Evolutionary conservation across 2,888 invertebrate species (phyloP), one percentile per base, ranked within the genome.

Genomic region (Polyommatus iphigenia): DNA sequence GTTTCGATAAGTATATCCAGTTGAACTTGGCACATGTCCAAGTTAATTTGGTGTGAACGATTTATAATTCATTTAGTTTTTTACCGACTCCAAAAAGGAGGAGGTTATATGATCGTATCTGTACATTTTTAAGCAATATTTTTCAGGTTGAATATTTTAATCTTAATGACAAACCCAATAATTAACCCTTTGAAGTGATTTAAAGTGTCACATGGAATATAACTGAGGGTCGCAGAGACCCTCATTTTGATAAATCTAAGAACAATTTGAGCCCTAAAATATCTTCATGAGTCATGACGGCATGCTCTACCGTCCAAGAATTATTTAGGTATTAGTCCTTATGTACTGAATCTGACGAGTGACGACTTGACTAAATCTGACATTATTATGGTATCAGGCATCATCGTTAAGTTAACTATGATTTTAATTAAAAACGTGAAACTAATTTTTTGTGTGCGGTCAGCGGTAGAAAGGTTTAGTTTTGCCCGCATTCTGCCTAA

Each of bases 401-500:
- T n/a, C 54, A 6, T 6, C 18, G 18, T 54, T n/a, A n/a, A 41
- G 41, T 41, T 13, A 54, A 54, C 54, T 18, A 54, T 18, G 54
- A 54, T 54, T 54, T 54, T 54, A 5, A 15, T 5, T 18, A 59
- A n/a, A 20, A 8, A 59, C 24, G 15, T 4, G 41, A n/a, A 76
- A 76, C 20, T 46, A 8, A 50, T 75, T 20, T 46, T 36, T n/a
- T n/a, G n/a, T 41, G 46, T 6, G 15, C 18, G 20, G n/a, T n/a
- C n/a, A n/a, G n/a, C 36, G 46, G 4, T 62, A 41, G 24, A 59
- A 46, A 62, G 3, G n/a, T 29, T 62, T 73, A 20, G 41, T 46
- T 6, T 57, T 57, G 20, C 77, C 24, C 57, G 57, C 36, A 73
- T 54, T 75, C 18, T 54, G 80, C 84, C 84, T 86, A 85, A 86